phyloP scores from a whole-genome alignment of 2,797 vertebrate species.

The Coregonus suidteri region DNA sequence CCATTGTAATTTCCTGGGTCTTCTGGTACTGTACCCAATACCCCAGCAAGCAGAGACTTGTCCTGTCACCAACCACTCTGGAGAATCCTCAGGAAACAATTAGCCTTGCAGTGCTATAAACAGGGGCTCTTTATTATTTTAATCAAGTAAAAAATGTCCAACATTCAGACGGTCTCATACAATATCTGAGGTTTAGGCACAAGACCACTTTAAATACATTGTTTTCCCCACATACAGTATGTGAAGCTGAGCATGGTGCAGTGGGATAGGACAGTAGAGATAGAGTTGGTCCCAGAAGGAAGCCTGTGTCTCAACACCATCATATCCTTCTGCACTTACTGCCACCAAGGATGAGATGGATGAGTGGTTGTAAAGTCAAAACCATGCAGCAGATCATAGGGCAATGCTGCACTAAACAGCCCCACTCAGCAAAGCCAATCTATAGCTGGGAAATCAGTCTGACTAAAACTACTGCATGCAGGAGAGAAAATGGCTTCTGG shows the following conservation, averaged over 20 bases:
- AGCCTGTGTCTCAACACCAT: slow-evolving; percentile 32
- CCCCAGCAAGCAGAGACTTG: slow-evolving; percentile 28
- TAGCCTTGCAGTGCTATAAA: slow-evolving; percentile 24
- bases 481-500: slow-evolving; percentile 22
- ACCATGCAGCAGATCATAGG: slow-evolving; percentile 32
- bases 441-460: slow-evolving; percentile 35
- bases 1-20: slow-evolving; percentile 11
- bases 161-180: neutral
- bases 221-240: slow-evolving; percentile 6
- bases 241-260: neutral
- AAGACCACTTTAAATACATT: neutral
- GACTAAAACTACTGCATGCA: slow-evolving; percentile 19
- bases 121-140: slow-evolving; percentile 23
- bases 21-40: slow-evolving; percentile 14
- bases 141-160: neutral
- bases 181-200: neutral
- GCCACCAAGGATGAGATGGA: slow-evolving; percentile 47
- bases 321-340: slow-evolving; percentile 28
- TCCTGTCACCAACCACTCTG: slow-evolving; percentile 28
- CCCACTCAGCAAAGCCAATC: slow-evolving; percentile 56
- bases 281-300: slow-evolving; percentile 19
- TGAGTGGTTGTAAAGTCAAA: slow-evolving; percentile 33
- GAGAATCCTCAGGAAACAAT: slow-evolving; percentile 37
- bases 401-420: slow-evolving; percentile 18
- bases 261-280: neutral